Base-by-base conservation (phyloP, 2,888 invertebrate species). In the Abrostola triplasia region DNA sequence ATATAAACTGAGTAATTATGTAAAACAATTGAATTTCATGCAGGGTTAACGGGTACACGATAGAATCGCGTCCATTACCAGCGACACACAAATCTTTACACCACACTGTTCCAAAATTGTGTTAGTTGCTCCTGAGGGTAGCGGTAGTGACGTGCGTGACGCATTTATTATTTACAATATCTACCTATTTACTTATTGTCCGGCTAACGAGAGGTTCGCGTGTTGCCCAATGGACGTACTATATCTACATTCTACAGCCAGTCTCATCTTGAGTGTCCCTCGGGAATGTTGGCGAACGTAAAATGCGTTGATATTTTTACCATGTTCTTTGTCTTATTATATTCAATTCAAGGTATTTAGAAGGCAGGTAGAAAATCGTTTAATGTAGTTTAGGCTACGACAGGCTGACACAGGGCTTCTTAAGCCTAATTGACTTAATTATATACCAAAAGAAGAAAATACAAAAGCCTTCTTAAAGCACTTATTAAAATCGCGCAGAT, bases 171-270 rank as follows among this genome's bases (percentile, higher is more conserved):
- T 84, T 82, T 78, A 80, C 73, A 73, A 65, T 70, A 67, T 61
- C 67, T 58, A 67, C 54, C 71, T 75, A 75, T 81, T 79, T 81
- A 80, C 74, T 80, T 74, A 80, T 76, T 79, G 80, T 77, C 74
- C 75, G 64, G 69, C 75, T 86, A 89, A 90, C 84, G 85, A 89
- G 84, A 80, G 81, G 66, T 77, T 88, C 71, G 90, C 88, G 87
- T 89, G 90, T 68, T 67, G 64, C 62, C 61, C 73, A 74, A 78
- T 73, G 76, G 70, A 79, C 64, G 70, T 60, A 76, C 74, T 53
- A 47, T 54, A 55, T 51, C 47, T 51, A 50, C 59, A 38, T 52
- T 51, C 50, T 48, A 50, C 59, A 36, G 79, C 70, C 68, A 71
- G 69, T 66, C 67, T 74, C 73, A 76, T 81, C 75, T 78, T 67